Evolutionary conservation across 2,888 invertebrate genomes (phyloP), one percentile per base, ranked within the genome.

Genomic region (Agrilus mali): DNA sequence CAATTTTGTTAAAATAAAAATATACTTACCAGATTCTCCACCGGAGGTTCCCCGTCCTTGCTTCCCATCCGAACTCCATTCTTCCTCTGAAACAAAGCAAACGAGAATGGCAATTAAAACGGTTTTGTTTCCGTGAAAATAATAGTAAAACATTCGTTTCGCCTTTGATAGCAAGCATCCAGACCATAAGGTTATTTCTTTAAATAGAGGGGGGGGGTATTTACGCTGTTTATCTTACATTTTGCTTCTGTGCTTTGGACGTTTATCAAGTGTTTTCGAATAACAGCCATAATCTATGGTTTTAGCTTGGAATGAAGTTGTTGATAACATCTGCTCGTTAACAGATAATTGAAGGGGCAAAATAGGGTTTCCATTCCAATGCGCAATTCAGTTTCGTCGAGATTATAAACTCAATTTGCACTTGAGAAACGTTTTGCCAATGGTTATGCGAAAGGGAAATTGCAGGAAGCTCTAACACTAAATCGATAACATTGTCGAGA

Each of bases 41-140:
- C 64, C 61, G 45, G 63, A 60, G 47, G 58, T 50, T 38, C 57
- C 58, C 49, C 66, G 60, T 47, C 66, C 65, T 34, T 63, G 61
- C 55, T 75, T 75, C 56, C 74, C 73, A 64, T 74, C 75, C 43
- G 73, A 67, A 62, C 72, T 74, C 75, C 75, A 75, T 66, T 76
- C 76, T 64, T 76, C 75, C 55, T 76, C 76, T 76, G 69, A 46
- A 71, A 71, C 53, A 58, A 57, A 58, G 55, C 56, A 64, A 46
- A 32, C 43, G 34, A 27, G 27, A 27, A 27, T 27, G 27, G 27
- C 27, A 27, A 27, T 27, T 27, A 27, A 20, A 41, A 41, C 14
- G 36, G 3, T 36, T 41, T 35, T 41, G 17, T 34, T 17, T 42
- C 20, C 12, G 22, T n/a, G 36, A 36, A 36, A 38, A 42, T 27